A percentile compares a stretch with the other conserved stretches of the same genome.
phyloP scores from a whole-genome alignment of 2,797 vertebrate species.

The Falco berigora region DNA sequence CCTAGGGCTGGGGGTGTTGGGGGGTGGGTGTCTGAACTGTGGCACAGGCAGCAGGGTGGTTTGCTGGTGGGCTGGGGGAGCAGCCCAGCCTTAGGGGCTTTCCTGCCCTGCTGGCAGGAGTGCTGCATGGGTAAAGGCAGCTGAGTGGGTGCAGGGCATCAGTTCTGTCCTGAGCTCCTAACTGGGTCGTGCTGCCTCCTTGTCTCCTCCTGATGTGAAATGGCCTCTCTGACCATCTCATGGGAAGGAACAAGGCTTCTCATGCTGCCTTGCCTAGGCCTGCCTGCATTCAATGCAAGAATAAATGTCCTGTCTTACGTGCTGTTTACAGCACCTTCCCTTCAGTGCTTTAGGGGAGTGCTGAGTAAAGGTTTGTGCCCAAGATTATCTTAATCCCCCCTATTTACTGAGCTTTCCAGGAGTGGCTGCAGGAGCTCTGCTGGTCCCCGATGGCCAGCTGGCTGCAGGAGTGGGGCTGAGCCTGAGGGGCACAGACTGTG shows the following conservation, averaged over 20 bases:
- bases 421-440: background rate
- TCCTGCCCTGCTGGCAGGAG: background rate
- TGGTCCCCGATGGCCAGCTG: background rate
- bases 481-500: no score
- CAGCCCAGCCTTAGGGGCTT: background rate
- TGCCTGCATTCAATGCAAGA: no score
- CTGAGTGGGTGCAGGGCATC: background rate
- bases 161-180: background rate
- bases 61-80: background rate
- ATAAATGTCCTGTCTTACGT: accelerated
- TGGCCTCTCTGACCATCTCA: background rate
- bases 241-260: background rate
- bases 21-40: background rate
- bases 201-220: background rate
- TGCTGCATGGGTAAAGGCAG: background rate
- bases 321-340: background rate
- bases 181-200: accelerated
- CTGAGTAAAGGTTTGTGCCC: no score
- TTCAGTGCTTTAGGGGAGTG: background rate
- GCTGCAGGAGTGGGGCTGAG: background rate
- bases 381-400: background rate
- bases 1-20: background rate
- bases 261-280: accelerated
- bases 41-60: background rate
- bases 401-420: background rate